Evolutionary conservation across 2,797 vertebrate genomes (phyloP).

Genomic region (Catostomus latipinnis): DNA sequence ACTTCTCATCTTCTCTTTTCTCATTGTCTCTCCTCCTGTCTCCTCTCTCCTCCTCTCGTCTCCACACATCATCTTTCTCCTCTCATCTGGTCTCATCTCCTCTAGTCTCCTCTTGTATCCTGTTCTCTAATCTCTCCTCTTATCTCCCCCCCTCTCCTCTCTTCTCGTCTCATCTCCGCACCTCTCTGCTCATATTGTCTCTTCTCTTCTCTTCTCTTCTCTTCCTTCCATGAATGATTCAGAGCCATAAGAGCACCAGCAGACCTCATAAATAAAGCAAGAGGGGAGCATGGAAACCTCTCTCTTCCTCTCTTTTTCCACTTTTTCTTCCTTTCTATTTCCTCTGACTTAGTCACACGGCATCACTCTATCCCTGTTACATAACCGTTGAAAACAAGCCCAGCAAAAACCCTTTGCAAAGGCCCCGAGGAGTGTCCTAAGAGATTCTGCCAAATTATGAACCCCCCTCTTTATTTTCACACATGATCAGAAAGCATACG

Average conservation of each 20-base stretch:
- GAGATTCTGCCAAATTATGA: slow-evolving; percentile 45
- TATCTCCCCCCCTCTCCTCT: background rate
- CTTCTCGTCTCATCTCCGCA: slow-evolving; percentile 7
- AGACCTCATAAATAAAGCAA: slow-evolving; percentile 81
- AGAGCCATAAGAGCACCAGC: slow-evolving; percentile 75
- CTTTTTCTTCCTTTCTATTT: slow-evolving; percentile 65
- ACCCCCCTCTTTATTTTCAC: slow-evolving; percentile 21
- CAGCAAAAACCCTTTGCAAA: slow-evolving; percentile 68
- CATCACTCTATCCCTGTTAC: slow-evolving; percentile 70
- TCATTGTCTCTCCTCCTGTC: too few relatives aligned
- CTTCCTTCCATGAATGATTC: slow-evolving; percentile 81
- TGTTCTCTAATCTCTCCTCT: background rate
- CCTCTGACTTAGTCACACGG: slow-evolving; percentile 71
- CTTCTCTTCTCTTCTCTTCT: slow-evolving; percentile 49
- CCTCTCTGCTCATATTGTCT: slow-evolving; percentile 69
- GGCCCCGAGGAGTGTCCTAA: slow-evolving; percentile 57
- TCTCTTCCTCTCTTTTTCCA: slow-evolving; percentile 17
- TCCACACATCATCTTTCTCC: too few relatives aligned
- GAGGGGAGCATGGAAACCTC: slow-evolving; percentile 57
- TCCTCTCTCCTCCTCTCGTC: too few relatives aligned
- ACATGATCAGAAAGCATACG: background rate
- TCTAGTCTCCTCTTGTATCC: too few relatives aligned
- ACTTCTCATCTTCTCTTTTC: too few relatives aligned
- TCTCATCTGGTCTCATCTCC: too few relatives aligned
- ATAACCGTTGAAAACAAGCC: slow-evolving; percentile 61